Conservation (phyloP, 2,888 invertebrate genomes). For the Melinopterus prodromus region DNA sequence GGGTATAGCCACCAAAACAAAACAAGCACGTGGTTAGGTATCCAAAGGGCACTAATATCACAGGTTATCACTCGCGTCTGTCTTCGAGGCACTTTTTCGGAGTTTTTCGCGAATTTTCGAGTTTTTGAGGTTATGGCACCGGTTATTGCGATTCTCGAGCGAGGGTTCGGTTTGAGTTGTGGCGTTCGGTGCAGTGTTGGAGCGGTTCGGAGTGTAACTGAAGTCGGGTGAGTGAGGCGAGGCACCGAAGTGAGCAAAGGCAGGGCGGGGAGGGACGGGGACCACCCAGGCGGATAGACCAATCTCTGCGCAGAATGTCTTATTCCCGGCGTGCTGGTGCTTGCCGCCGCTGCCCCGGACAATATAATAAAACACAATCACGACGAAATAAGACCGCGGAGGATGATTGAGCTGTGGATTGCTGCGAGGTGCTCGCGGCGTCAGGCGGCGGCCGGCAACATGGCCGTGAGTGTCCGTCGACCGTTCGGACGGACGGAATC, state of each 20-base stretch:
- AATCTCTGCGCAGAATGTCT: slow-evolving; percentile 62
- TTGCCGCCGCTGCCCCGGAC: slow-evolving; percentile 46
- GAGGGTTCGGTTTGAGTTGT: slow-evolving; percentile 49
- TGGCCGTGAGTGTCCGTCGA: slow-evolving; percentile 24
- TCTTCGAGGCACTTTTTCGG: background rate
- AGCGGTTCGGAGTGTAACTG: slow-evolving; percentile 54
- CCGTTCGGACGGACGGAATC: background rate
- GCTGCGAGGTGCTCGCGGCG: slow-evolving; percentile 54
- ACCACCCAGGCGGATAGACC: slow-evolving; percentile 62
- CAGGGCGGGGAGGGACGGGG: slow-evolving; percentile 50
- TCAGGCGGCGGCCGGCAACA: slow-evolving; percentile 46
- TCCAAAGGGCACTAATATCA: background rate
- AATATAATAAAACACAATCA: slow-evolving; percentile 61
- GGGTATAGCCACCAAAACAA: background rate
- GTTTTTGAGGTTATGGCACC: background rate
- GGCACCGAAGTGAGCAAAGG: slow-evolving; percentile 21
- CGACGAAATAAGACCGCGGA: slow-evolving; percentile 58
- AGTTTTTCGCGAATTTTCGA: background rate
- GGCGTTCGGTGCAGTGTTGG: slow-evolving; percentile 52
- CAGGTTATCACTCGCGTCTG: background rate
- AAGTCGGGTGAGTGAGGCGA: slow-evolving; percentile 48
- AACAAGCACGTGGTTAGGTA: background rate
- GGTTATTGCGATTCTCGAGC: background rate
- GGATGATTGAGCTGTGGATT: slow-evolving; percentile 60
- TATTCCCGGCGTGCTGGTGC: slow-evolving; percentile 52